Base-by-base conservation (phyloP, 2,113 vertebrate species). In the Mohoua ochrocephala region DNA sequence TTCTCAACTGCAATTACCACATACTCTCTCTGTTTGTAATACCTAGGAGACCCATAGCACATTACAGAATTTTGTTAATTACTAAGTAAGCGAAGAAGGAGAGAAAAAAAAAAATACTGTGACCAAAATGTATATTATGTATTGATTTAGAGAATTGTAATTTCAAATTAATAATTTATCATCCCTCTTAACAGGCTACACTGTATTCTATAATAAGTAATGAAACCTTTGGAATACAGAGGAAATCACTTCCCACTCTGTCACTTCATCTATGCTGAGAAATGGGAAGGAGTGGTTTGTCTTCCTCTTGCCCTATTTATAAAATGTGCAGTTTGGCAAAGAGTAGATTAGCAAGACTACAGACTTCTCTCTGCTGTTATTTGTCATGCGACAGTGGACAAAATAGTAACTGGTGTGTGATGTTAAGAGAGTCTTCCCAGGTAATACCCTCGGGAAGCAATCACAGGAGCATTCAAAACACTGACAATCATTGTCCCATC, bases 61-160 rank as follows among this genome's bases (percentile, higher is more conserved):
- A 85, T 89, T 79, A 76, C 84, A 93, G 74, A 88, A 88, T 93
- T 95, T 96, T 87, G 95, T 94, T 96, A 96, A 95, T 96, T 93
- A 96, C 81, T 42, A 74, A 79, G 63, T 52, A 59, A 89, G 59
- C 50, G 70, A 80, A 79, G 53, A 87, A 84, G 70, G 49, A 93
- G 69, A 54, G 41, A 31, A 39, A 80, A n/a, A n/a, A n/a, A 92
- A 74, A 87, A 83, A 50, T 53, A 28, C 54, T 31, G 33, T 39
- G 45, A 83, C 35, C 42, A 68, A 93, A 90, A 95, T 54, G 80
- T 57, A 85, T 85, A 77, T 54, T 59, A 75, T 65, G 10, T 83
- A 90, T 86, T 77, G 92, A 91, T 93, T 94, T 65, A 59, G 85
- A 63, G 75, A 90, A 49, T 1, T 84, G 85, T 88, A 80, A 92